Conservation (phyloP, 2,113 vertebrate genomes). For the Narcine bancroftii region DNA sequence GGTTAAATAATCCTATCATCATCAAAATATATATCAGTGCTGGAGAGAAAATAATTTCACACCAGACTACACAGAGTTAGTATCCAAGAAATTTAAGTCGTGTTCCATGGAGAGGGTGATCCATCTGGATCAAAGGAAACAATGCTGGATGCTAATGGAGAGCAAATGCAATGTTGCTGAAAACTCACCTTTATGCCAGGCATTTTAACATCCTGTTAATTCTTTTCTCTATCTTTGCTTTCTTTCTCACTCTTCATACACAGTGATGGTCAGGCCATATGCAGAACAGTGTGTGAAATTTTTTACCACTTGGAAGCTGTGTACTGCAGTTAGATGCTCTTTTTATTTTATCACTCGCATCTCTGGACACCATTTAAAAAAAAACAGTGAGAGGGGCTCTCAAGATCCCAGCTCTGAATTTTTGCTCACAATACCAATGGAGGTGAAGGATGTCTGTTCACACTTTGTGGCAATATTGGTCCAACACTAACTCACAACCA, state of each 20-base stretch:
- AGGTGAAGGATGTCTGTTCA: background rate
- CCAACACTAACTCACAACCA: background rate
- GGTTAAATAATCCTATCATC: conserved; percentile 12
- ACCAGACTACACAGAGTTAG: conserved; percentile 10
- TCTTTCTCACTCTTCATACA: background rate
- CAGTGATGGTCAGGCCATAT: background rate
- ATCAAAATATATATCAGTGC: background rate
- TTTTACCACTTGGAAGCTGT: background rate
- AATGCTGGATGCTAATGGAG: background rate
- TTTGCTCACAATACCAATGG: background rate
- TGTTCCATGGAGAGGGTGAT: background rate
- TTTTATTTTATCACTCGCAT: background rate
- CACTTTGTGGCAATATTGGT: background rate
- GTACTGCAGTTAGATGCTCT: background rate
- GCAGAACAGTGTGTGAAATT: background rate
- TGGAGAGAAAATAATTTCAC: conserved; percentile 33
- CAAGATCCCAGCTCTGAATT: background rate
- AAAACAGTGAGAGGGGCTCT: background rate
- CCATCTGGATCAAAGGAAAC: conserved; percentile 2
- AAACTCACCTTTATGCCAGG: background rate
- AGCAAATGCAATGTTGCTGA: background rate
- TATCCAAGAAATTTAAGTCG: background rate
- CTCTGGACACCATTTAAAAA: background rate
- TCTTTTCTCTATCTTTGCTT: background rate
- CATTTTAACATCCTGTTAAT: background rate